phyloP scores from a whole-genome alignment of 1,140 invertebrate genomes.

The Bombus sibiricus region DNA sequence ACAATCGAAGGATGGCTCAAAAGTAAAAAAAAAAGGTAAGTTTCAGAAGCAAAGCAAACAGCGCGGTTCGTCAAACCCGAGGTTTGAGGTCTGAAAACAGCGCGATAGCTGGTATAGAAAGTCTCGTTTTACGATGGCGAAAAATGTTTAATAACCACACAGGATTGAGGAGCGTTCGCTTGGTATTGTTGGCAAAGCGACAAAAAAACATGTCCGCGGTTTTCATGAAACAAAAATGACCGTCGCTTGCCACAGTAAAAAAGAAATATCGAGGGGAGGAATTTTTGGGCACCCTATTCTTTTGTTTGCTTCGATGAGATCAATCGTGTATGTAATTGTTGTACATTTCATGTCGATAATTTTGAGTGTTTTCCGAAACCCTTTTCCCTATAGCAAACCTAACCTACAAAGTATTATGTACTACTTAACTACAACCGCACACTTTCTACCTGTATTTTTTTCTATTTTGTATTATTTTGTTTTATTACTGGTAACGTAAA shows the following conservation, averaged over 20 bases:
- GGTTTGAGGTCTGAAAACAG: neutral
- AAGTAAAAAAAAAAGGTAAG: neutral
- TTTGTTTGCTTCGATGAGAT: neutral
- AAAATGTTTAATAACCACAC: conserved; percentile 11
- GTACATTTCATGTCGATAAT: neutral
- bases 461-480: neutral
- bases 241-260: neutral
- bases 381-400: neutral
- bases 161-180: neutral
- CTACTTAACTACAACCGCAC: neutral
- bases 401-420: neutral
- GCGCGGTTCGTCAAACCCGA: neutral
- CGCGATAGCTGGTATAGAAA: neutral
- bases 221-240: conserved; percentile 20
- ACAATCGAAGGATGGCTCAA: neutral
- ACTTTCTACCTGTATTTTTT: neutral
- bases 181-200: neutral
- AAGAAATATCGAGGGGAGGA: neutral
- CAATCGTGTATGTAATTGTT: neutral
- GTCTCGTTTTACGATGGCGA: neutral
- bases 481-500: neutral
- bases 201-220: neutral
- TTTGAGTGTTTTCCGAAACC: neutral
- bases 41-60: conserved; percentile 16
- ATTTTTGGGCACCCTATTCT: neutral